Percentiles rank a stretch among this genome's conserved stretches.
Conservation (phyloP, 1,140 invertebrate genomes). For the Latrodectus geometricus region DNA sequence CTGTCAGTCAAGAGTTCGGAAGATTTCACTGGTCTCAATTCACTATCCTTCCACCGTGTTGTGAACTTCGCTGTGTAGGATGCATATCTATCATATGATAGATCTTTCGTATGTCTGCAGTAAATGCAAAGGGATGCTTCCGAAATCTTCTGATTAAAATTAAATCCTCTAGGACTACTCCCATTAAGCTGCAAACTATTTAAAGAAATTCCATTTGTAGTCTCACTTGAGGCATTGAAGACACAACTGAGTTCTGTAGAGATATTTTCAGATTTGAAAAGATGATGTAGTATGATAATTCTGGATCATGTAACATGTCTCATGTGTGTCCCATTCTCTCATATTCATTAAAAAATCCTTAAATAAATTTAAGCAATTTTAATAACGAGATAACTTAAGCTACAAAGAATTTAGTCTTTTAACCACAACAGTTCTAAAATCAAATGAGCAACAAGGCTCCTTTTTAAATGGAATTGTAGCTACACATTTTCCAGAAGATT, state of each 20-base stretch:
- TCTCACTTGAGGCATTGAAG: constrained; percentile 13
- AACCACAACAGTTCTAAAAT: too few relatives aligned
- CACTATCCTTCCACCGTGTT: too few relatives aligned
- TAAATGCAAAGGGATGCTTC: too few relatives aligned
- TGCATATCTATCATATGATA: too few relatives aligned
- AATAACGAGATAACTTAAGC: neutral
- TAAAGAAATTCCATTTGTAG: neutral
- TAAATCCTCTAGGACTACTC: neutral
- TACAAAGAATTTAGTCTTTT: constrained; percentile 1
- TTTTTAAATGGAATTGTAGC: neutral
- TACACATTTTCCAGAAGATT: neutral
- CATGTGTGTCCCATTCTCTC: neutral
- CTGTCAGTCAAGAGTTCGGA: too few relatives aligned
- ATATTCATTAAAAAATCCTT: constrained; percentile 20
- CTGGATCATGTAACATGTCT: neutral
- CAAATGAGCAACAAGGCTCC: neutral
- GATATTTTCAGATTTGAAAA: too few relatives aligned
- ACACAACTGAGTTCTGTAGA: neutral
- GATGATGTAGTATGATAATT: constrained; percentile 19
- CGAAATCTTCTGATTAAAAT: too few relatives aligned
- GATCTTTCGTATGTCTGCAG: too few relatives aligned
- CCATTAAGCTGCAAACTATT: neutral
- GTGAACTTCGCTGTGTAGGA: too few relatives aligned
- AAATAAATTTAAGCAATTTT: too few relatives aligned
- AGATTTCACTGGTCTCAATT: too few relatives aligned